Base-by-base conservation (phyloP, 2,113 vertebrate species). In the Clarias gariepinus region DNA sequence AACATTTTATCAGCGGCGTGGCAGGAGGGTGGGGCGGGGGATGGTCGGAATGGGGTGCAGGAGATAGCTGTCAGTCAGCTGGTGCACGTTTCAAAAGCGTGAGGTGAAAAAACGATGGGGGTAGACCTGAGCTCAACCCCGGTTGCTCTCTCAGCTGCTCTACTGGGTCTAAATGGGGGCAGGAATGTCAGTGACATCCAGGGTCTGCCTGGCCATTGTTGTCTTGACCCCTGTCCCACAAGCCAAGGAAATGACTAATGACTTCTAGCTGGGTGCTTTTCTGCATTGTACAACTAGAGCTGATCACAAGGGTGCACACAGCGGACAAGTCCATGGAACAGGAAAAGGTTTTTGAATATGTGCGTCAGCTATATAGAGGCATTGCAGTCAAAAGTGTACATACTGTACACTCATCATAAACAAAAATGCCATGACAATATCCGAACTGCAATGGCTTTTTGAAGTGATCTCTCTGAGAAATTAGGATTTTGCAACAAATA, bases 1-100 rank as follows among this genome's bases (percentile, higher is more conserved):
- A 96, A 96, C 95, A 96, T 96, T 96, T 96, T 96, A 96, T 96
- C 95, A 95, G 95, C 86, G 21, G 76, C 55, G 25, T 47, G 74
- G 87, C 71, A 64, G 53, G 73, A 82, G 79, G 64, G 47, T n/a
- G 77, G 71, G 1, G 11, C 11, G 30, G 19, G 57, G 55, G 73
- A 11, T 41, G 53, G 78, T 81, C 88, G 23, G 85, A 91, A 92
- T 91, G 89, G 92, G 91, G 83, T 83, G 92, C 90, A 90, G 91
- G 93, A 94, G 95, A 96, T 94, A 95, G 93, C 93, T 94, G 94
- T 95, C 94, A 95, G 92, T 95, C 95, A 95, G 83, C 88, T 71
- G 88, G 78, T 77, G 63, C 36, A 85, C 80, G 86, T 84, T 83
- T 87, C 55, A 36, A 80, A 78, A 87, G 86, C 80, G 76, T 78